Evolutionary conservation across 2,797 vertebrate species (phyloP).

Genomic region (Ctenopoma kingsleyae): DNA sequence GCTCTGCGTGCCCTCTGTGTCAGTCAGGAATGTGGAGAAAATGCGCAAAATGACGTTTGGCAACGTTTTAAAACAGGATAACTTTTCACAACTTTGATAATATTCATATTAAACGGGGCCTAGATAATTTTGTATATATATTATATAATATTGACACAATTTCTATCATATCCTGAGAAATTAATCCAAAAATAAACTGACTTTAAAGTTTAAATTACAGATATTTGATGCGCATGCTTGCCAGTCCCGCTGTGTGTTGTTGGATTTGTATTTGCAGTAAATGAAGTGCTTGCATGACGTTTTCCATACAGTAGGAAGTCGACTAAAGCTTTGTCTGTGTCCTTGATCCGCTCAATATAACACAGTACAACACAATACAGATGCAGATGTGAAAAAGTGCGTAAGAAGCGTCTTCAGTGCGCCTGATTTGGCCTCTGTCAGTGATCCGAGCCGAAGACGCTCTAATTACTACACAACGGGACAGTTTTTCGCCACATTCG

Average conservation of each 20-base stretch:
- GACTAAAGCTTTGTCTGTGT: constrained; percentile 23
- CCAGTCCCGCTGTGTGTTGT: constrained; percentile 1
- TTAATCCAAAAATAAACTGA: neutral
- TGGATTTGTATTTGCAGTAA: constrained; percentile 13
- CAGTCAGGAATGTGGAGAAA: neutral
- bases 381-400: constrained; percentile 48
- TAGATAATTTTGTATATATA: too few relatives aligned
- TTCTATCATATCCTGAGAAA: neutral
- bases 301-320: constrained; percentile 36
- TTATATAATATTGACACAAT: neutral
- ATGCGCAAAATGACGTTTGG: neutral
- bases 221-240: neutral
- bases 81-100: neutral
- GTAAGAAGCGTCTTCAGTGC: constrained; percentile 35
- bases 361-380: constrained; percentile 28
- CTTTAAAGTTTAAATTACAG: neutral
- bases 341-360: constrained; percentile 54
- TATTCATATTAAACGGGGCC: neutral
- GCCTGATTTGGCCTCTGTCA: constrained; percentile 48
- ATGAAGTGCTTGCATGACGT: constrained; percentile 20
- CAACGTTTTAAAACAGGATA: neutral
- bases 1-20: constrained; percentile 4
- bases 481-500: constrained; percentile 67
- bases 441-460: constrained; percentile 38
- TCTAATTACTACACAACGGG: constrained; percentile 68